A percentile compares a stretch with the other conserved stretches of the same genome.
These are phyloP conservation scores for Oenanthe melanoleuca DNA, from an alignment of 2,113 vertebrate species.

Conservation along the genomic window DNA sequence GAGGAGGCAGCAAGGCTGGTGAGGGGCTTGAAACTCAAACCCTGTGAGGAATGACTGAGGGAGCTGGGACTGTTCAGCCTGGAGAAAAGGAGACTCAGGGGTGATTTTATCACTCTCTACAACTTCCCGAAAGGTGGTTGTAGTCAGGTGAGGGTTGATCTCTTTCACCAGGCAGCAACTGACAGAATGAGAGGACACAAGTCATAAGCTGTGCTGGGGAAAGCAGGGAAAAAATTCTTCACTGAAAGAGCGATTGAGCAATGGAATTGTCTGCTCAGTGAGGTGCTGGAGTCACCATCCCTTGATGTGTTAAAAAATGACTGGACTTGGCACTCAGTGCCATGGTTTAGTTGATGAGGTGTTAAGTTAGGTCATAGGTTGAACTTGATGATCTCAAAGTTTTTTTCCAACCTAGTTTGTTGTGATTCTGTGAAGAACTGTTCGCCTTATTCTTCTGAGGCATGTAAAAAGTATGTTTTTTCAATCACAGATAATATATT, in stretches of 20 bases:
- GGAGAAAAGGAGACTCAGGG: not conserved
- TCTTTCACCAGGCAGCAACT: not conserved
- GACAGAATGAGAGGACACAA: not conserved
- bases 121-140: not conserved
- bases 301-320: not conserved
- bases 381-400: not conserved
- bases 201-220: not conserved
- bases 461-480: not conserved
- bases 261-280: rapidly evolving
- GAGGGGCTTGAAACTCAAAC: not conserved
- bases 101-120: not conserved
- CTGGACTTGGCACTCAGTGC: not conserved
- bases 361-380: too few species aligned
- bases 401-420: not conserved
- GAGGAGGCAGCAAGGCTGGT: not conserved
- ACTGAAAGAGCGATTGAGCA: not conserved
- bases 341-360: not conserved
- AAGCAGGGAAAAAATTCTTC: not conserved
- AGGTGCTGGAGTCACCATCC: not conserved
- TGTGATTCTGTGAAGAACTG: not conserved
- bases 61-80: not conserved
- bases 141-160: rapidly evolving
- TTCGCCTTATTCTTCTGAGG: not conserved
- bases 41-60: not conserved
- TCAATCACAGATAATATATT: not conserved